Conservation (phyloP, 2,888 invertebrate genomes). For the Osedax fenrisi region DNA sequence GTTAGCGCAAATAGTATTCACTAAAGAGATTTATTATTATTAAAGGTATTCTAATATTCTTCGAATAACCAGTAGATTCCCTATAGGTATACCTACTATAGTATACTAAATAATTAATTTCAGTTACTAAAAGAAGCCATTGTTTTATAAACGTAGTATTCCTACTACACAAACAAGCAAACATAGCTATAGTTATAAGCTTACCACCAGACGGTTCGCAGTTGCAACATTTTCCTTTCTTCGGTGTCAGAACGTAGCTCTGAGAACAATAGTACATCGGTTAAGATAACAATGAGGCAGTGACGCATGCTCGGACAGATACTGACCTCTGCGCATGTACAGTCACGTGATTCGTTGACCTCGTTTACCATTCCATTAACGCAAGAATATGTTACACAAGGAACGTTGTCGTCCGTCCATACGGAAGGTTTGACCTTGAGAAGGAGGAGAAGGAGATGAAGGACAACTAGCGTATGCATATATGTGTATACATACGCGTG, state of each 20-base stretch:
- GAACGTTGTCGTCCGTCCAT: neutral
- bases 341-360: neutral
- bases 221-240: conserved; percentile 4
- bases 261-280: neutral
- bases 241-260: conserved; percentile 4
- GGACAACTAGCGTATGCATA: neutral
- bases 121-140: too few species aligned
- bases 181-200: too few species aligned
- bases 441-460: too few species aligned
- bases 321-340: conserved; percentile 1
- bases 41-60: too few species aligned
- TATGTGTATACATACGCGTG: neutral
- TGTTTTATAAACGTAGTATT: too few species aligned
- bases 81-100: too few species aligned
- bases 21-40: too few species aligned
- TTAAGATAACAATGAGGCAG: neutral
- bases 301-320: too few species aligned
- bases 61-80: too few species aligned
- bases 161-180: too few species aligned
- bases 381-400: conserved; percentile 1
- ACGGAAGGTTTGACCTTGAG: neutral
- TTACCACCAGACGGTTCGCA: neutral
- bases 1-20: too few species aligned
- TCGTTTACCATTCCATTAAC: neutral
- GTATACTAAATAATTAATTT: too few species aligned